These are phyloP conservation scores for Leptinotarsa haldemani DNA, from an alignment of 2,888 invertebrate genomes.

Conservation along the genomic window DNA sequence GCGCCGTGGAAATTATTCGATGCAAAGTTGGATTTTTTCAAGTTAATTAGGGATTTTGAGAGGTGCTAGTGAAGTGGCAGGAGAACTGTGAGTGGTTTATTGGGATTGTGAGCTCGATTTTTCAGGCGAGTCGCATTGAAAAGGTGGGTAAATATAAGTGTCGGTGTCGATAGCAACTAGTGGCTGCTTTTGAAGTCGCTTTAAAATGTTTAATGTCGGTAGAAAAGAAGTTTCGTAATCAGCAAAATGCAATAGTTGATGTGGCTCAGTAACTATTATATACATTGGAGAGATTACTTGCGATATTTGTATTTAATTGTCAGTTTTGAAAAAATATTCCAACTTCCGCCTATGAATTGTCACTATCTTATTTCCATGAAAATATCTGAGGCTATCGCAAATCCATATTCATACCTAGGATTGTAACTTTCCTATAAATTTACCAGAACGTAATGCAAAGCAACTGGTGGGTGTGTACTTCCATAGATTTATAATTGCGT, in stretches of 20 bases:
- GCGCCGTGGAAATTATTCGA: slow-evolving; percentile 22
- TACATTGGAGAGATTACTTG: neutral
- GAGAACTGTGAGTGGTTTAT: slow-evolving; percentile 9
- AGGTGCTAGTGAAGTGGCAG: slow-evolving; percentile 8
- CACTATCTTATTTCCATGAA: too few relatives aligned
- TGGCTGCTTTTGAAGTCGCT: neutral
- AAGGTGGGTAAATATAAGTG: neutral
- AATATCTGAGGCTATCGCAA: too few relatives aligned
- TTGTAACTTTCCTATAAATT: too few relatives aligned
- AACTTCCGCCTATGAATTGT: too few relatives aligned
- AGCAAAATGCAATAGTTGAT: too few relatives aligned
- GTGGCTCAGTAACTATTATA: too few relatives aligned
- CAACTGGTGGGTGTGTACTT: slow-evolving; percentile 4
- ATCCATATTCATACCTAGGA: too few relatives aligned
- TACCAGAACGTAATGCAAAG: neutral
- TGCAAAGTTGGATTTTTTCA: slow-evolving; percentile 5
- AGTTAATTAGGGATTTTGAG: slow-evolving; percentile 2
- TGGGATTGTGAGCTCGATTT: slow-evolving; percentile 8
- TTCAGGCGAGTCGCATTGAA: neutral
- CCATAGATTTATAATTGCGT: too few relatives aligned
- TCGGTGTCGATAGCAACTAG: neutral
- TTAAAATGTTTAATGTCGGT: neutral
- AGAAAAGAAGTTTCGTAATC: neutral
- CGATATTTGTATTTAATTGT: too few relatives aligned
- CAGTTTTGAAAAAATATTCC: too few relatives aligned